Evolutionary conservation across 1,140 invertebrate genomes (phyloP).

Genomic region (Zaprionus capensis): DNA sequence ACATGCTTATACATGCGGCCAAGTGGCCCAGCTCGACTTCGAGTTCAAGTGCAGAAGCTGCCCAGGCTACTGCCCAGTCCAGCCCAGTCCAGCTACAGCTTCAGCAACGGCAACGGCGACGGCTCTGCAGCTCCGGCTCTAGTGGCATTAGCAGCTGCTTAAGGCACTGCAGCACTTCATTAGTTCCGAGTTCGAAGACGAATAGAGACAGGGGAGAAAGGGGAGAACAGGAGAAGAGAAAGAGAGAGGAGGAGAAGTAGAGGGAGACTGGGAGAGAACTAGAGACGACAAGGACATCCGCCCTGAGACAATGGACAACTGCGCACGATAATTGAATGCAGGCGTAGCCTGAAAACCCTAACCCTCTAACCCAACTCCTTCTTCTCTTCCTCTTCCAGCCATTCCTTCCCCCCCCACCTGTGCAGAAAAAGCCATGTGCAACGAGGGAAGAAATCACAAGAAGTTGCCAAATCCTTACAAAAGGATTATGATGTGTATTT

Average conservation of each 20-base stretch:
- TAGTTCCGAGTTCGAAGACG: slow-evolving; percentile 63
- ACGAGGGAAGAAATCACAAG: slow-evolving; percentile 49
- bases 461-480: slow-evolving; percentile 75
- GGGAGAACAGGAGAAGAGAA: not conserved
- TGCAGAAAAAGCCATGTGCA: slow-evolving; percentile 51
- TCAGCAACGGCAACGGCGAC: not conserved
- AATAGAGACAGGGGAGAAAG: not conserved
- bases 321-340: slow-evolving; percentile 79
- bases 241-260: not conserved
- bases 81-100: slow-evolving; percentile 15
- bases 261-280: not conserved
- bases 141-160: slow-evolving; percentile 81
- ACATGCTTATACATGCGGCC: slow-evolving; percentile 81
- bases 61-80: not conserved
- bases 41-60: slow-evolving; percentile 13
- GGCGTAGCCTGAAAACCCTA: slow-evolving; percentile 25
- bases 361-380: slow-evolving; percentile 5
- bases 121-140: slow-evolving; percentile 47
- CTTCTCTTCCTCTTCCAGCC: not conserved
- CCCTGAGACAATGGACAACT: slow-evolving; percentile 79
- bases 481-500: slow-evolving; percentile 82
- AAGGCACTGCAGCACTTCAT: slow-evolving; percentile 82
- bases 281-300: slow-evolving; percentile 38
- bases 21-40: slow-evolving; percentile 64
- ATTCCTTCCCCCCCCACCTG: not conserved